Evolutionary conservation across 2,888 invertebrate species (phyloP).

Genomic region (Lutraria lutraria): DNA sequence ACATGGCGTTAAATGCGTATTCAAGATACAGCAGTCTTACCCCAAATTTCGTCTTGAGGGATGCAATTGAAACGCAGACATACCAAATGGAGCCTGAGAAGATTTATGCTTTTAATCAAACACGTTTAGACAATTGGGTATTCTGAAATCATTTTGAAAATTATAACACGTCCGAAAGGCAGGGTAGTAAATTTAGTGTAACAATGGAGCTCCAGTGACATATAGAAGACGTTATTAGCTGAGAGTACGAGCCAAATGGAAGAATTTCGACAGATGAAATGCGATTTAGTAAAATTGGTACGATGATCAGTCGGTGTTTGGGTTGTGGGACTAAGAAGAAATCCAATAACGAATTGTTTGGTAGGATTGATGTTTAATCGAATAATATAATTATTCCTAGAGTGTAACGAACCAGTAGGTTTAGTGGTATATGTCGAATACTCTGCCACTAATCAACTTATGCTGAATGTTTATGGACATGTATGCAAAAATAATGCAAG

Average conservation of each 20-base stretch:
- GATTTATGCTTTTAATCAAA: slow-evolving; percentile 74
- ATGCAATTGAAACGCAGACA: slow-evolving; percentile 35
- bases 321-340: neutral
- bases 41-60: neutral
- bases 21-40: neutral
- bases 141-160: slow-evolving; percentile 60
- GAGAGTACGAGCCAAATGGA: slow-evolving; percentile 22
- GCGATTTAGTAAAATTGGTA: slow-evolving; percentile 12
- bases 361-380: neutral
- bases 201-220: slow-evolving; percentile 56
- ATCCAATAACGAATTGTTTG: slow-evolving; percentile 23
- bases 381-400: neutral
- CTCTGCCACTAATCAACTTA: neutral
- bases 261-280: slow-evolving; percentile 21
- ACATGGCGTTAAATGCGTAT: neutral
- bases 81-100: slow-evolving; percentile 41
- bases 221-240: slow-evolving; percentile 41
- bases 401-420: neutral
- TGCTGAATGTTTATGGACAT: neutral
- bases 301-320: neutral
- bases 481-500: too few relatives aligned
- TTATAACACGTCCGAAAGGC: slow-evolving; percentile 60
- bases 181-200: slow-evolving; percentile 65
- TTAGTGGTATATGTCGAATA: neutral
- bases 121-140: slow-evolving; percentile 66